Conservation (phyloP, 2,888 invertebrate genomes). For the Xestia sexstrigata region DNA sequence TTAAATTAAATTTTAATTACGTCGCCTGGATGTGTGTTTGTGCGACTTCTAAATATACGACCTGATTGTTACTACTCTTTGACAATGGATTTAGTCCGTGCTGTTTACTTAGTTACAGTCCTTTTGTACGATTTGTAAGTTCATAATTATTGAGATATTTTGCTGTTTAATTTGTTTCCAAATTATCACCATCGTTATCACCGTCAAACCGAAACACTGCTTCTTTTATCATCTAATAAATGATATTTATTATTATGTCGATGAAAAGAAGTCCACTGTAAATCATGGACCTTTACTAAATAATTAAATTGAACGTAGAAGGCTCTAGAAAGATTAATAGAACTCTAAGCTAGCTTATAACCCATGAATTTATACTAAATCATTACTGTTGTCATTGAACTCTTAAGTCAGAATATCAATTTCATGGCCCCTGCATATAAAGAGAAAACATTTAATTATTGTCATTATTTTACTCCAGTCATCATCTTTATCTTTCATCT, state of each 20-base stretch:
- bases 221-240: background rate
- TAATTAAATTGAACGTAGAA: background rate
- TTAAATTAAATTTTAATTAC: constrained; percentile 67
- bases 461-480: background rate
- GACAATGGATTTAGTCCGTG: constrained; percentile 40
- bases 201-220: background rate
- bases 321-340: background rate
- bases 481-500: constrained; percentile 4
- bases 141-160: background rate
- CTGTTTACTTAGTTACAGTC: background rate
- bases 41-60: constrained; percentile 60
- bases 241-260: background rate
- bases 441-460: constrained; percentile 14
- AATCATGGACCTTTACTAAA: background rate
- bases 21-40: constrained; percentile 53
- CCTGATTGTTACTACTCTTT: constrained; percentile 47
- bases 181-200: background rate
- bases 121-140: background rate
- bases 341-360: background rate
- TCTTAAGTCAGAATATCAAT: background rate
- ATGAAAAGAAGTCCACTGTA: background rate
- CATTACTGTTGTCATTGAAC: background rate
- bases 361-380: background rate
- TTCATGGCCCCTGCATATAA: background rate
- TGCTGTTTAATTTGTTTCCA: background rate